These are phyloP conservation scores for Chanos chanos DNA, from an alignment of 2,797 vertebrate species.

Conservation along the genomic window DNA sequence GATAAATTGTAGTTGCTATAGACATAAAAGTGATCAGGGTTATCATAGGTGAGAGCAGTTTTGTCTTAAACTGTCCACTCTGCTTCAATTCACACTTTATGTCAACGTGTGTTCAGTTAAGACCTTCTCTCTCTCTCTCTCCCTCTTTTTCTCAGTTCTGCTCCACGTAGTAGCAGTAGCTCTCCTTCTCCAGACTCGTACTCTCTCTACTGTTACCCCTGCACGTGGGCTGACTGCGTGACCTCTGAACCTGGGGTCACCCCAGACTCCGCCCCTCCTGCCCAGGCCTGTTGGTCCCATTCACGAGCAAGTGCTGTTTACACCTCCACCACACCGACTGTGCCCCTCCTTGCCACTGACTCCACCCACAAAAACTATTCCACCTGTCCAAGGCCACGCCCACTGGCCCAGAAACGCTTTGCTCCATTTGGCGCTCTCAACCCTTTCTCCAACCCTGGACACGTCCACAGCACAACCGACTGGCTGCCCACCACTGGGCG, in stretches of 20 bases:
- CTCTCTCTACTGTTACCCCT: conserved; percentile 93
- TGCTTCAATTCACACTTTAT: neutral
- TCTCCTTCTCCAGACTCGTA: conserved; percentile 87
- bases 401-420: conserved; percentile 83
- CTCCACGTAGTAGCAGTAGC: conserved; percentile 73
- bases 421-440: conserved; percentile 90
- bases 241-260: conserved; percentile 69
- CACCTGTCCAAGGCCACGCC: conserved; percentile 75
- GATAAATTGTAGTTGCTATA: no score
- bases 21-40: no score
- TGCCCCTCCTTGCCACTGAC: conserved; percentile 64
- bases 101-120: neutral
- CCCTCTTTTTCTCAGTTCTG: conserved; percentile 53
- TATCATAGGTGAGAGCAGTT: no score
- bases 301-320: conserved; percentile 70
- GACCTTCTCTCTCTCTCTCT: neutral
- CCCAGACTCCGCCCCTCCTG: conserved; percentile 68
- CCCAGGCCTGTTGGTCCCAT: conserved; percentile 78
- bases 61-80: neutral
- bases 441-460: conserved; percentile 78
- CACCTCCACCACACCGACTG: conserved; percentile 54
- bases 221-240: conserved; percentile 91
- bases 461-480: conserved; percentile 55
- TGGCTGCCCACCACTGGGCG: conserved; percentile 60
- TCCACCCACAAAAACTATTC: conserved; percentile 68